phyloP scores from a whole-genome alignment of 2,888 invertebrate genomes.

The Physocephala rufipes region DNA sequence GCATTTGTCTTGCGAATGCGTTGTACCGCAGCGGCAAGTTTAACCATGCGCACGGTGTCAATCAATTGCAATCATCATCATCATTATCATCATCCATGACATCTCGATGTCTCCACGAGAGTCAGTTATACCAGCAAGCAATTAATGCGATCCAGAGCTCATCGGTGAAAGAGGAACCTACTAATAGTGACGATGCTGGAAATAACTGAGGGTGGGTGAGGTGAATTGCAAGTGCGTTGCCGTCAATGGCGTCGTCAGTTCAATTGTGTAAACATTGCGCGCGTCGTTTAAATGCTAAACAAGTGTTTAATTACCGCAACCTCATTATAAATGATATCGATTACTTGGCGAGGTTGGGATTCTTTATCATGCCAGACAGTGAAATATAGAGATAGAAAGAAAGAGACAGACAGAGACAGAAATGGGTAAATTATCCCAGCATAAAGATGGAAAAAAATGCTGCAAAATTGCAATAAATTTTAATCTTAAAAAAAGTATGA shows the following conservation, averaged over 20 bases:
- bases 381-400: constrained; percentile 1
- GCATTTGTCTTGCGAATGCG: neutral
- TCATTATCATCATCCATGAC: too few species aligned
- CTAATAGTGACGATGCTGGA: too few species aligned
- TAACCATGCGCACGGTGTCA: constrained; percentile 17
- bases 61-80: constrained; percentile 26
- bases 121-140: neutral
- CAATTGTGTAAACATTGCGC: constrained; percentile 21
- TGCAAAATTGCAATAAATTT: neutral
- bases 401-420: neutral
- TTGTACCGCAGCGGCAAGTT: neutral
- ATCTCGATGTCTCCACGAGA: neutral
- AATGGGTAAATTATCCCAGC: neutral
- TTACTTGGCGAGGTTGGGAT: constrained; percentile 9
- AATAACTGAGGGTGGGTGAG: too few species aligned
- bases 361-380: neutral
- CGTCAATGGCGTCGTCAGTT: constrained; percentile 13
- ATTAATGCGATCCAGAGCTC: neutral
- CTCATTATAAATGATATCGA: constrained; percentile 29
- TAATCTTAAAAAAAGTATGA: too few species aligned
- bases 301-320: constrained; percentile 36
- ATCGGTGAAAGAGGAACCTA: too few species aligned
- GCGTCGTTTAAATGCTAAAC: constrained; percentile 27
- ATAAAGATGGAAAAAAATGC: neutral
- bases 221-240: neutral